Base-by-base conservation (phyloP, 2,888 invertebrate species). In the Eilema griseolum region DNA sequence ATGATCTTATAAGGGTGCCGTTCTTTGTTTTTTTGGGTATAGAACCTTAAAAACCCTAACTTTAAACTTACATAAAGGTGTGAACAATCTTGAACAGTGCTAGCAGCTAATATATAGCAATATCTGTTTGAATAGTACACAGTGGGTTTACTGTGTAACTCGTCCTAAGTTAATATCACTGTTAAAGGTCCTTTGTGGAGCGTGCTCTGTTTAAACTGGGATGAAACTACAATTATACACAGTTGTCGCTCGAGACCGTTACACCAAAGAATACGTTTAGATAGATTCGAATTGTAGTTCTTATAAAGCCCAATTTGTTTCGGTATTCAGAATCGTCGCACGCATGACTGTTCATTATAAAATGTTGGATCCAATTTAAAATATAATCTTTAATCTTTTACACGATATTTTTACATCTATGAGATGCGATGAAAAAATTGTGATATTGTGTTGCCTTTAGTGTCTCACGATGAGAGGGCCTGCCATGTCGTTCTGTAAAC, bases 121-220 rank as follows among this genome's bases (percentile, higher is more conserved):
- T 72, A 67, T 64, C 37, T 77, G 69, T 70, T 72, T 71, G 64
- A 60, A 65, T 71, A 67, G 70, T 62, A 60, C 63, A 76, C 69
- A 67, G 73, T 73, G 74, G 61, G 61, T 70, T 64, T 70, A 71
- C 66, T 69, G 68, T 69, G 70, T 64, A 70, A 69, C 69, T 72
- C 63, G 71, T 72, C 76, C 75, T 79, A 81, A 78, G 74, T 74
- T 69, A 75, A 80, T 74, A 78, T 72, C 76, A 74, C 77, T 75
- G 73, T 74, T 75, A 75, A 80, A 84, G 71, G 72, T 72, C 69
- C 77, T 76, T 80, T 75, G 77, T 75, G 71, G 52, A 65, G 59
- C 71, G 60, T 24, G 20, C 62, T 65, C 72, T 75, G 71, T 73
- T 70, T 73, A 67, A 82, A 82, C 71, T 77, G 66, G 67, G 70